These are phyloP conservation scores for Heliconius himera DNA, from an alignment of 1,140 invertebrate species.

Conservation along the genomic window DNA sequence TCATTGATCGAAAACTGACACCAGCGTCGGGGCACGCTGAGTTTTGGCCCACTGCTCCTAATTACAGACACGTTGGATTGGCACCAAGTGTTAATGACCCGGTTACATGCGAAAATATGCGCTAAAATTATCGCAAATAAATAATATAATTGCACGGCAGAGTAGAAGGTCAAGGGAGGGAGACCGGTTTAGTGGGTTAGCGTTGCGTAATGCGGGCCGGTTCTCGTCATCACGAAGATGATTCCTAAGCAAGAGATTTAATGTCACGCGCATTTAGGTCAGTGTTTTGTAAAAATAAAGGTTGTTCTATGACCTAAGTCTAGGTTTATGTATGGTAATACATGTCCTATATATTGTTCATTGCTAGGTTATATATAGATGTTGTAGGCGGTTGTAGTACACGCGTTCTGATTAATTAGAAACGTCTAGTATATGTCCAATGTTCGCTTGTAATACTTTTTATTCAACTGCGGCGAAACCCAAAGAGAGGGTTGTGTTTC, in stretches of 20 bases:
- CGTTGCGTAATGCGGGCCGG: conserved; percentile 50
- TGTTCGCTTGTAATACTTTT: background rate
- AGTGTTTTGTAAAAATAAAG: conserved; percentile 18
- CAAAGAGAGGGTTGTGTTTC: too few species aligned
- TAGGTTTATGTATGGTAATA: background rate
- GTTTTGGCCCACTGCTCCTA: conserved; percentile 70
- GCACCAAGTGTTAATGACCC: conserved; percentile 73
- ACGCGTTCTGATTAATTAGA: background rate
- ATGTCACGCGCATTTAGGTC: background rate
- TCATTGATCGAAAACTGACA: conserved; percentile 20
- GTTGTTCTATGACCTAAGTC: background rate
- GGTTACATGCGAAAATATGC: conserved; percentile 58
- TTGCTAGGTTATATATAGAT: background rate
- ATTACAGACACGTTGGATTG: conserved; percentile 71
- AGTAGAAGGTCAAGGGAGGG: conserved; percentile 68
- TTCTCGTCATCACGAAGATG: conserved; percentile 36
- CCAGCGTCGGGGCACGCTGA: conserved; percentile 5
- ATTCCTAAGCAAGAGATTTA: background rate
- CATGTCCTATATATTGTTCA: background rate
- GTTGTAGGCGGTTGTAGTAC: background rate
- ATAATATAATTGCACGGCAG: conserved; percentile 48
- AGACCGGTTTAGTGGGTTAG: conserved; percentile 54
- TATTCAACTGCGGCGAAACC: too few species aligned
- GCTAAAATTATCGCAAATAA: conserved; percentile 50
- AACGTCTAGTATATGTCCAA: background rate